Base-by-base conservation (phyloP, 2,888 invertebrate genomes). In the Melanotus villosus region DNA sequence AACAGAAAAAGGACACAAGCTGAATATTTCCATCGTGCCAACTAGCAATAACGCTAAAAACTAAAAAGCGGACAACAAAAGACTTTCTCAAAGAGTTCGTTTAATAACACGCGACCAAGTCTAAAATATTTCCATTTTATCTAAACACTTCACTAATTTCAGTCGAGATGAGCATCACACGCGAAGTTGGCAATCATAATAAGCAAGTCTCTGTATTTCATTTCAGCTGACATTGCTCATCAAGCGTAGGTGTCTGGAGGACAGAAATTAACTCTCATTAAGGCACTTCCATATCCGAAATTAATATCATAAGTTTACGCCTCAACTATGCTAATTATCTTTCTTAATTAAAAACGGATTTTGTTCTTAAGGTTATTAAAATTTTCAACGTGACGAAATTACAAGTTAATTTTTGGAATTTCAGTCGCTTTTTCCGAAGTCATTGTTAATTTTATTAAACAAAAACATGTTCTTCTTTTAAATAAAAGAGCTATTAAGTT, bases 231-330 rank as follows among this genome's bases (percentile, higher is more conserved):
- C 32, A 32, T 9, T 6, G 1, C 12, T 18, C 23, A 30, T 14
- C 16, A 1, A 23, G 32, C 10, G 52, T 32, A 52, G 34, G 10
- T 32, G 52, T 32, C 12, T n/a, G 12, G 21, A 7, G 16, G 32
- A 30, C 34, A 52, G 18, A 19, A 30, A 32, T 32, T 26, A 52
- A 32, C 52, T 32, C 52, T 52, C 32, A 32, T 32, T 52, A 32
- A 2, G 16, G 26, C 26, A 50, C 50, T 26, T 16, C 50, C 26
- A 52, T 18, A 32, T 32, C 9, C 23, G 18, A 47, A 47, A 47
- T 47, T 47, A 47, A 47, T 47, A 9, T 23, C 18, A 2, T 18
- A 10, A 16, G 2, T 1, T 14, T 12, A 34, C 12, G 5, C 5
- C 12, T 34, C 12, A 34, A 3, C 34, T 5, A 34, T 34, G n/a